Percentiles rank a stretch among this genome's conserved stretches.
Conservation (phyloP, 2,113 vertebrate species). For the Seriola quinqueradiata region DNA sequence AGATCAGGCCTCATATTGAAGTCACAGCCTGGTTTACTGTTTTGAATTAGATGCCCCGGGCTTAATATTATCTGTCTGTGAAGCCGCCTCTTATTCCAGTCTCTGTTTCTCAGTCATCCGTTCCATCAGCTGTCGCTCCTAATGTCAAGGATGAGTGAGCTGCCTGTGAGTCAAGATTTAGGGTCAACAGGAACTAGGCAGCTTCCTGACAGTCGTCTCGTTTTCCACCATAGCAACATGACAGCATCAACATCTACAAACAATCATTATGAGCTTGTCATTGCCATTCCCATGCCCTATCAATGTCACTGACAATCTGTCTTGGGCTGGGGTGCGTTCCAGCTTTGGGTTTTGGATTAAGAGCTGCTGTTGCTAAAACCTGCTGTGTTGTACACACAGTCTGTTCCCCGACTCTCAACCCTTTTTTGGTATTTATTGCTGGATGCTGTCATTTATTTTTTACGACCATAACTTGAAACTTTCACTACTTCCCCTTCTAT, state of each 20-base stretch:
- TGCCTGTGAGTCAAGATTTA: constrained; percentile 28
- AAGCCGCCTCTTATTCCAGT: constrained; percentile 14
- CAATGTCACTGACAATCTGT: constrained; percentile 51
- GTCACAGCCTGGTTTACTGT: constrained; percentile 4
- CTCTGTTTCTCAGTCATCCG: neutral
- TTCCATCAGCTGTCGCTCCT: constrained; percentile 33
- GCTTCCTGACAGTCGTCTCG: constrained; percentile 8
- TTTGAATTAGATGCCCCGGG: constrained; percentile 22
- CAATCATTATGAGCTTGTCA: constrained; percentile 38
- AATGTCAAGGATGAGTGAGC: constrained; percentile 29
- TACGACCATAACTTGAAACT: constrained; percentile 27
- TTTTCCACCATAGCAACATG: constrained; percentile 39
- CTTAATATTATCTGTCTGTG: constrained; percentile 28
- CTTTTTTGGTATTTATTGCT: constrained; percentile 56
- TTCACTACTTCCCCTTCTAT: constrained; percentile 37
- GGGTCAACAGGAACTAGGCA: constrained; percentile 27
- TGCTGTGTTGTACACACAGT: constrained; percentile 64
- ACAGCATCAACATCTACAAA: constrained; percentile 46
- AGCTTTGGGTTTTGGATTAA: constrained; percentile 53
- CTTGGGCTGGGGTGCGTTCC: constrained; percentile 13
- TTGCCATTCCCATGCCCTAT: constrained; percentile 69
- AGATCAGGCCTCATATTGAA: neutral
- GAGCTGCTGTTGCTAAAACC: constrained; percentile 30
- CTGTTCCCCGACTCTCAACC: constrained; percentile 49
- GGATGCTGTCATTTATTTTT: constrained; percentile 38